phyloP scores from a whole-genome alignment of 2,888 invertebrate species.

The Eristalis pertinax region DNA sequence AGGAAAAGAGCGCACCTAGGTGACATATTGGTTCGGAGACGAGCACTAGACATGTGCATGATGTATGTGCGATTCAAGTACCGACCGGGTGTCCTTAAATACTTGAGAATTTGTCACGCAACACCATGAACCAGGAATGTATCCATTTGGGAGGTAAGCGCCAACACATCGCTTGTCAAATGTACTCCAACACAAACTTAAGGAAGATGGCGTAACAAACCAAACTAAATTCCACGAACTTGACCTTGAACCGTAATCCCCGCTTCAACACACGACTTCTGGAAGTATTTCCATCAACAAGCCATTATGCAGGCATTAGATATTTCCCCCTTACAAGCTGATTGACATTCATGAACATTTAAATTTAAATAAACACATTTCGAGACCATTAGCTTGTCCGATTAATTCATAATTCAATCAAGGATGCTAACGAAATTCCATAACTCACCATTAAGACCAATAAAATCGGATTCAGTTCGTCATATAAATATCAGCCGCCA shows the following conservation, averaged over 20 bases:
- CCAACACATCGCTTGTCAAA: too few species aligned
- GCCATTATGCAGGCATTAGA: not conserved
- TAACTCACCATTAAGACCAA: conserved; percentile 7
- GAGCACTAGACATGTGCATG: too few species aligned
- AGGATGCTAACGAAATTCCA: conserved; percentile 16
- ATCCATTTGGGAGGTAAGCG: too few species aligned
- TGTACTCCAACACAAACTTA: not conserved
- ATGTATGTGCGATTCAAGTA: too few species aligned
- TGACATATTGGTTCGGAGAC: not conserved
- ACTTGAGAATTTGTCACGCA: too few species aligned
- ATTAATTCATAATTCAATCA: not conserved
- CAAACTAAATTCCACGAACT: not conserved
- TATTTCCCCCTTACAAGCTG: not conserved
- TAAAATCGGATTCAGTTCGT: conserved; percentile 32
- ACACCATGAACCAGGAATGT: too few species aligned
- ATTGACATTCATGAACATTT: not conserved
- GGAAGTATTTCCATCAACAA: not conserved
- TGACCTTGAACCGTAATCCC: not conserved
- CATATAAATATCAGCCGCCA: not conserved
- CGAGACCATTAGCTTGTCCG: not conserved
- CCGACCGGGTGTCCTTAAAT: too few species aligned
- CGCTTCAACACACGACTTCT: not conserved
- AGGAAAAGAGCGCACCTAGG: not conserved
- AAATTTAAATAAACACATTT: not conserved
- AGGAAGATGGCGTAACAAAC: not conserved